phyloP scores from a whole-genome alignment of 1,140 invertebrate species.

The Drosophila insularis region DNA sequence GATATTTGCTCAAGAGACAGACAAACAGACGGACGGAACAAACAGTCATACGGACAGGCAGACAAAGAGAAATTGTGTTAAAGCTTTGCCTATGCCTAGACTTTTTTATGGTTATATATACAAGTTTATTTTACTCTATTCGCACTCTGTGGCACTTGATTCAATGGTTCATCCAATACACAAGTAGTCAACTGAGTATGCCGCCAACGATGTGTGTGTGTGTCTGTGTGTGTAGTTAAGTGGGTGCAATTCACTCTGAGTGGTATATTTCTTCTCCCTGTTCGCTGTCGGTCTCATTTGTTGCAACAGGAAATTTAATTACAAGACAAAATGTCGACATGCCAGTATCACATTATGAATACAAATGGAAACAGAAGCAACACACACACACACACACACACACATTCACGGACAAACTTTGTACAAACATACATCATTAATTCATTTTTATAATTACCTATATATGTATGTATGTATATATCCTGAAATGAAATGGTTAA shows the following conservation, averaged over 20 bases:
- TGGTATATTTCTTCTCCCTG: constrained; percentile 3
- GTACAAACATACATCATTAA: background rate
- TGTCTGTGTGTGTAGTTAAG: background rate
- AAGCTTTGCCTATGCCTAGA: background rate
- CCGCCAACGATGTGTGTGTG: background rate
- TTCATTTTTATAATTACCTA: background rate
- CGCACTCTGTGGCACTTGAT: background rate
- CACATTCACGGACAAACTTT: background rate
- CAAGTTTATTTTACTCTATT: background rate
- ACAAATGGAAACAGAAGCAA: constrained; percentile 35
- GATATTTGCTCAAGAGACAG: constrained; percentile 55
- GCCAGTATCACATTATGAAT: constrained; percentile 58
- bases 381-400: constrained; percentile 5
- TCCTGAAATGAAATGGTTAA: background rate
- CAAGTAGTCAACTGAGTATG: background rate
- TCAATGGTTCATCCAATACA: background rate
- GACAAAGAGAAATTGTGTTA: background rate
- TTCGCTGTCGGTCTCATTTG: background rate
- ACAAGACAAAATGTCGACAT: constrained; percentile 70
- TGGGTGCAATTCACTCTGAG: background rate
- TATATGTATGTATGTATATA: background rate
- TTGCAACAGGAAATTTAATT: constrained; percentile 68
- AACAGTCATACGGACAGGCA: background rate
- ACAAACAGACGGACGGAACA: background rate
- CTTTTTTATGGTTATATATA: background rate